Evolutionary conservation across 1,140 invertebrate genomes (phyloP), one percentile per base, ranked within the genome.

Genomic region (Oppia nitens): DNA sequence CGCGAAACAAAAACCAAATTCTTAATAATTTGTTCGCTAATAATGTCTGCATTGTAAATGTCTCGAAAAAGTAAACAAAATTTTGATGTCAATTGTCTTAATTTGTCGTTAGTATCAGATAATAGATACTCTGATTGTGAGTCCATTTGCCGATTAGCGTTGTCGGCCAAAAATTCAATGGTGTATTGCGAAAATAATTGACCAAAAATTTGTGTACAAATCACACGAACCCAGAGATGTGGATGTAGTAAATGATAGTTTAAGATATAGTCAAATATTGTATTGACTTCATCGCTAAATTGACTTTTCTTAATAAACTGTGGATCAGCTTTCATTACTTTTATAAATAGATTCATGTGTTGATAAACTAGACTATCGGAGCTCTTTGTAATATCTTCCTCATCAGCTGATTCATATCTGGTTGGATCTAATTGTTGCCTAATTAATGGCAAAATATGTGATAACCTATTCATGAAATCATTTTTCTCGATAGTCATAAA

Each of bases 201-300:
- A 2, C 82, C 81, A 24, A 92, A 69, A 45, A 89, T 75, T 68
- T 88, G 83, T 1, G 79, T 76, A 14, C 85, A 76, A 55, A 77
- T 77, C 49, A 87, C 72, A 55, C 87, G 77, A 2, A 92, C 83
- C 82, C 82, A 84, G 40, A 76, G 70, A 67, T 85, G 83, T 20
- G 79, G 75, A 68, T 84, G 75, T 9, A 81, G 66, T 21, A 83
- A 69, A 50, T 64, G 59, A 14, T n/a, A 24, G 1, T 20, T n/a
- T 21, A 21, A 28, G 53, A 57, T 47, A 45, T 26, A 53, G 2
- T 20, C 14, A 2, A 53, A 53, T 28, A 61, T 61, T 29, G 14
- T 1, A 25, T 53, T 61, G 0, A 53, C 14, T 21, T 57, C 4
- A 9, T 53, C 49, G 11, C 1, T 20, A 32, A n/a, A 61, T 40